These are phyloP conservation scores for Nasonia oneida DNA, from an alignment of 2,888 invertebrate species.

Conservation along the genomic window DNA sequence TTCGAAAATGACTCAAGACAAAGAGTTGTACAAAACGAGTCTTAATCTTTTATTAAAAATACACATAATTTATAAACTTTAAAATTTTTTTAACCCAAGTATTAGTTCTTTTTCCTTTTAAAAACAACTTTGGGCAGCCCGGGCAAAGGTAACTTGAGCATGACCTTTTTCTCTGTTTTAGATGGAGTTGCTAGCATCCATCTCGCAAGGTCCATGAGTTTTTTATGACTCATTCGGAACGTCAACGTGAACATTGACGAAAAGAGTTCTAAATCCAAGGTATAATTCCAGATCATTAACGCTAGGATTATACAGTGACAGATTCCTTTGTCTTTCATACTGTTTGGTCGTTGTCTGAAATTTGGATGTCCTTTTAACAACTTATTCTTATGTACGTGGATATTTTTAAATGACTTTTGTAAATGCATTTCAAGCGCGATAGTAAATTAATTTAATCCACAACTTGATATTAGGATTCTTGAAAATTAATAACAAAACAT, in stretches of 20 bases:
- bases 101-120: conserved; percentile 61
- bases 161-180: conserved; percentile 71
- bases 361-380: conserved; percentile 3
- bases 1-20: conserved; percentile 9
- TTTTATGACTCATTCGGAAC: conserved; percentile 70
- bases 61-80: conserved; percentile 22
- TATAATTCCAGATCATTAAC: conserved; percentile 70
- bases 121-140: conserved; percentile 51
- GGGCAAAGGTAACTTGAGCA: conserved; percentile 74
- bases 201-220: conserved; percentile 71
- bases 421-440: no score
- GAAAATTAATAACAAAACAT: background rate
- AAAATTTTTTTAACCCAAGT: background rate
- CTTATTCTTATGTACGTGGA: background rate
- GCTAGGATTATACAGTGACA: conserved; percentile 73
- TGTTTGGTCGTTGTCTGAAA: conserved; percentile 72
- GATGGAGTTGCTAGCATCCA: conserved; percentile 69
- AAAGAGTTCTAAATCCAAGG: conserved; percentile 72
- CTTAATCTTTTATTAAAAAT: conserved; percentile 50
- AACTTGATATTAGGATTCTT: no score
- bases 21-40: conserved; percentile 11
- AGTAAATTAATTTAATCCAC: no score
- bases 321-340: conserved; percentile 73
- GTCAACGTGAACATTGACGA: conserved; percentile 66
- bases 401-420: background rate